These are phyloP conservation scores for Kuschelorhynchus macadamiae DNA, from an alignment of 2,888 invertebrate genomes.

Conservation along the genomic window DNA sequence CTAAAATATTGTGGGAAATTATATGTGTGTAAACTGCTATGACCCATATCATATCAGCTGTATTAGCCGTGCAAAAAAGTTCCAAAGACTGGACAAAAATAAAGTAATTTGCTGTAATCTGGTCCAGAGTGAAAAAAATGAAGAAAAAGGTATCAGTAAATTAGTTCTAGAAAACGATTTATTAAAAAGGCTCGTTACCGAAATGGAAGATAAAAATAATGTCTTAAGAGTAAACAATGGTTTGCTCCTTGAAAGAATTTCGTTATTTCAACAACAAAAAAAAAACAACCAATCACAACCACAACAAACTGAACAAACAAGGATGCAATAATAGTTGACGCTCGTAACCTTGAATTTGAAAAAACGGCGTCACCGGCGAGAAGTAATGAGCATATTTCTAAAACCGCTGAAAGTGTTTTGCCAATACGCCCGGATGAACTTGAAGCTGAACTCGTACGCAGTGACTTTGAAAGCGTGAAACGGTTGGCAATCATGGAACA, in stretches of 20 bases:
- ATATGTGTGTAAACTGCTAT: slow-evolving; percentile 16
- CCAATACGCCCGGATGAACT: too few species aligned
- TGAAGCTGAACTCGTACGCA: too few species aligned
- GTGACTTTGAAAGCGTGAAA: too few species aligned
- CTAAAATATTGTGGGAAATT: not conserved
- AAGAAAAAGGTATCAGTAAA: not conserved
- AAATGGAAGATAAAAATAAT: slow-evolving; percentile 26
- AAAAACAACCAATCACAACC: not conserved
- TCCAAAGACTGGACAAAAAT: slow-evolving; percentile 4
- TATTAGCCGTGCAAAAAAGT: slow-evolving; percentile 1
- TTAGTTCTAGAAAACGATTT: slow-evolving; percentile 8
- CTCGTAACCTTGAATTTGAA: too few species aligned
- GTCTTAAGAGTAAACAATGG: slow-evolving; percentile 20
- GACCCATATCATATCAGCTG: slow-evolving; percentile 17
- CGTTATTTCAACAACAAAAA: not conserved
- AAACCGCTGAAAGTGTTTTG: too few species aligned
- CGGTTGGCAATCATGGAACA: too few species aligned
- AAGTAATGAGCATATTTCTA: too few species aligned
- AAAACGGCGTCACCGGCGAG: too few species aligned
- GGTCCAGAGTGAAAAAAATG: not conserved
- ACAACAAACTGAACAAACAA: not conserved
- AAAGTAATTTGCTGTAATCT: slow-evolving; percentile 13
- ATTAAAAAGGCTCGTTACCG: slow-evolving; percentile 13
- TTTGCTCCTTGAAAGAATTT: slow-evolving; percentile 2
- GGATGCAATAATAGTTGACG: too few species aligned